Evolutionary conservation across 2,797 vertebrate genomes (phyloP).

Genomic region (Hyperoplus immaculatus): DNA sequence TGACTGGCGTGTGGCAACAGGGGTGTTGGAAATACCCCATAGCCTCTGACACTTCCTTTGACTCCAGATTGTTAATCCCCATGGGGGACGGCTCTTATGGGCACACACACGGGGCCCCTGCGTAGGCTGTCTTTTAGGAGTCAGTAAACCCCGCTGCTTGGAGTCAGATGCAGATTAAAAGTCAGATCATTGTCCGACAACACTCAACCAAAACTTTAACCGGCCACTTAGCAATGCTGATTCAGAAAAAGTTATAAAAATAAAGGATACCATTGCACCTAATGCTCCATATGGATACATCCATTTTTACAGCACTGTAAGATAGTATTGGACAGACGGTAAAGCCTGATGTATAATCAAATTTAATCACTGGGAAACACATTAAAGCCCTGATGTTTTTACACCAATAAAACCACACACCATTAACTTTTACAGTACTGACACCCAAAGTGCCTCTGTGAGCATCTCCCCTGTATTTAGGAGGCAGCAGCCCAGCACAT

Average conservation of each 20-base stretch:
- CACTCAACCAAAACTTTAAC: constrained; percentile 20
- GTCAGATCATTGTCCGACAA: constrained; percentile 38
- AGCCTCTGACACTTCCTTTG: constrained; percentile 74
- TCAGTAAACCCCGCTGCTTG: constrained; percentile 49
- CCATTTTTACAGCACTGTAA: constrained; percentile 4
- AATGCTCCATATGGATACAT: constrained; percentile 23
- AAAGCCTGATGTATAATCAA: constrained; percentile 34
- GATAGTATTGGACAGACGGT: constrained; percentile 13
- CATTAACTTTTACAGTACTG: constrained; percentile 49
- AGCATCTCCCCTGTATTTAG: constrained; percentile 59
- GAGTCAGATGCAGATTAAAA: constrained; percentile 52
- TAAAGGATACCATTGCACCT: constrained; percentile 4
- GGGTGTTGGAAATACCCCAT: constrained; percentile 72
- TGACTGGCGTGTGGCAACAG: constrained; percentile 66
- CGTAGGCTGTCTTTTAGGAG: constrained; percentile 55
- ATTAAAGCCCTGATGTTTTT: constrained; percentile 23
- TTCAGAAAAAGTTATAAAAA: constrained; percentile 7
- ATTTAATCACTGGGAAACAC: constrained; percentile 23
- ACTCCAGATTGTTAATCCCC: constrained; percentile 66
- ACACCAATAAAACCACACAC: constrained; percentile 44
- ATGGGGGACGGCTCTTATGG: constrained; percentile 72
- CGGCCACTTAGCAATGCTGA: constrained; percentile 27
- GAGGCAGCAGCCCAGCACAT: constrained; percentile 48
- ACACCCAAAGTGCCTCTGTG: constrained; percentile 44
- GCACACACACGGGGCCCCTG: constrained; percentile 76